A percentile compares a stretch with the other conserved stretches of the same genome.
Evolutionary conservation across 2,888 invertebrate species (phyloP).

Genomic region (Drosophila tripunctata): DNA sequence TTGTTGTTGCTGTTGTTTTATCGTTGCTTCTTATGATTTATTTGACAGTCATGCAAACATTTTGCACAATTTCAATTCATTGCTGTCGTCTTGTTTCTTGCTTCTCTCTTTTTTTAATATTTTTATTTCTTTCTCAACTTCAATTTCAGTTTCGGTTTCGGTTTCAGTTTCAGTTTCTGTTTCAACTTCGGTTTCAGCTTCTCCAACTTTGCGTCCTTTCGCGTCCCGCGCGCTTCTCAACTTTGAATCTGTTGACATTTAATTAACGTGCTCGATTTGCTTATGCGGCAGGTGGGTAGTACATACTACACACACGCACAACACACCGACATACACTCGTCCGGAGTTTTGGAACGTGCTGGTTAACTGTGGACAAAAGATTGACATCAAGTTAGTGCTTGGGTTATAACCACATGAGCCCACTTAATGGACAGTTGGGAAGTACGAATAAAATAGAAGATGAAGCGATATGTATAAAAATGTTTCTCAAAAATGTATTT

Average conservation of each 20-base stretch:
- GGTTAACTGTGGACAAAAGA: conserved; percentile 60
- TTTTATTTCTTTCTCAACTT: conserved; percentile 10
- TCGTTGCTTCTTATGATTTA: conserved; percentile 61
- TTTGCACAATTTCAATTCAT: conserved; percentile 63
- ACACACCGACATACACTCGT: conserved; percentile 1
- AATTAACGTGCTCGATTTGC: conserved; percentile 73
- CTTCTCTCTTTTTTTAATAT: neutral
- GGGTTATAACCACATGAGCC: conserved; percentile 26
- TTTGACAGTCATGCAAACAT: conserved; percentile 63
- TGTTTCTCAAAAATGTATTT: no score
- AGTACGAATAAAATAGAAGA: conserved; percentile 9
- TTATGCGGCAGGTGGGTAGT: conserved; percentile 66
- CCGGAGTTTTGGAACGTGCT: conserved; percentile 44
- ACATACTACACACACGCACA: conserved; percentile 14
- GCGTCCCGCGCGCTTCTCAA: conserved; percentile 55
- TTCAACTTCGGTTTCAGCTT: conserved; percentile 15
- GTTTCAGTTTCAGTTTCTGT: conserved; percentile 14
- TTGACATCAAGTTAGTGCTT: conserved; percentile 48
- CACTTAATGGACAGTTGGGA: conserved; percentile 22
- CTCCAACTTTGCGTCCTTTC: conserved; percentile 43
- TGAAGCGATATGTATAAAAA: no score
- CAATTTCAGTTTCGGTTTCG: conserved; percentile 6
- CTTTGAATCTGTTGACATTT: conserved; percentile 71
- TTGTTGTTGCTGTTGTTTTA: conserved; percentile 20
- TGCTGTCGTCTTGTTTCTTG: conserved; percentile 31